phyloP scores from a whole-genome alignment of 1,140 invertebrate genomes.

The Meteorus sp. region DNA sequence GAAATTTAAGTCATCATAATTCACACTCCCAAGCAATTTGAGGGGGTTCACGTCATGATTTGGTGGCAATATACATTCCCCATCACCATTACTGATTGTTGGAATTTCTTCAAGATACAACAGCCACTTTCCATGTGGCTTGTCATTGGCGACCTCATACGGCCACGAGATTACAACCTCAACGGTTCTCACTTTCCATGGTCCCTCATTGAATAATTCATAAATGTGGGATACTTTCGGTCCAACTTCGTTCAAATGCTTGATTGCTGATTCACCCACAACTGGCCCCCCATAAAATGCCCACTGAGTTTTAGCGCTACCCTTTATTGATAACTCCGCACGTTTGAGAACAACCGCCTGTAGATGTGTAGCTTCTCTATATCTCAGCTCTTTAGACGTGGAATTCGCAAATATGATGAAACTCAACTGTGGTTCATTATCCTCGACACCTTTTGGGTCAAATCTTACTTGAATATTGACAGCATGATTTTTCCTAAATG shows the following conservation, averaged over 20 bases:
- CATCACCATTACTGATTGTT: slow-evolving; percentile 61
- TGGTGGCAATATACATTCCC: slow-evolving; percentile 65
- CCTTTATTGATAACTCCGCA: slow-evolving; percentile 80
- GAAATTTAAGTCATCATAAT: slow-evolving; percentile 54
- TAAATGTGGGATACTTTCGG: slow-evolving; percentile 83
- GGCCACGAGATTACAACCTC: slow-evolving; percentile 88
- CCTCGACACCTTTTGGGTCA: slow-evolving; percentile 73
- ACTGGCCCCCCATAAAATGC: slow-evolving; percentile 85
- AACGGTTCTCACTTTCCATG: slow-evolving; percentile 78
- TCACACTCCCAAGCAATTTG: slow-evolving; percentile 63
- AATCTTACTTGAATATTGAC: slow-evolving; percentile 74
- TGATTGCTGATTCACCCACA: slow-evolving; percentile 80
- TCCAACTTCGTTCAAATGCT: slow-evolving; percentile 83
- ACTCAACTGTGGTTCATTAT: slow-evolving; percentile 68
- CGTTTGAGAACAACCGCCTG: slow-evolving; percentile 75
- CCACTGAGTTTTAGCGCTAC: slow-evolving; percentile 58
- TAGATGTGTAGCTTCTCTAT: slow-evolving; percentile 62
- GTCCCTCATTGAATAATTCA: slow-evolving; percentile 83
- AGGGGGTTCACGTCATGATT: slow-evolving; percentile 71
- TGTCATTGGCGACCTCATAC: slow-evolving; percentile 79
- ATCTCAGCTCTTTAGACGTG: slow-evolving; percentile 73
- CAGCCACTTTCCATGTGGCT: slow-evolving; percentile 82
- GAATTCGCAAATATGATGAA: slow-evolving; percentile 83
- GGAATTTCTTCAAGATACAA: slow-evolving; percentile 85
- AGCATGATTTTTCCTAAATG: slow-evolving; percentile 70